Conservation (phyloP, 2,888 invertebrate genomes). For the Acronicta psi region DNA sequence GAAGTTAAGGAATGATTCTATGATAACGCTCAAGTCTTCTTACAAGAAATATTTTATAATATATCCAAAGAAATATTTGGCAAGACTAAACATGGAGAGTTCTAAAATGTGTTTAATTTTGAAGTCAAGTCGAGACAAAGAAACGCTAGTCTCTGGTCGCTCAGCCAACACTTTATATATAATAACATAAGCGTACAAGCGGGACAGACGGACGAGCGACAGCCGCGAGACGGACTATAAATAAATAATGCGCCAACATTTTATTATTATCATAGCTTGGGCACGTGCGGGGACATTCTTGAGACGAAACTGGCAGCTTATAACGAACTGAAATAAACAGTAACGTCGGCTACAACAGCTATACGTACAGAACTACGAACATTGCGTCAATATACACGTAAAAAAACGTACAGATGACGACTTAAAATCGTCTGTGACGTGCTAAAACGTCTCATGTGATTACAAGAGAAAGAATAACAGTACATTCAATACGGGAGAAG, state of each 20-base stretch:
- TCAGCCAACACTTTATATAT: constrained; percentile 69
- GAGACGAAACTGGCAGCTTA: constrained; percentile 75
- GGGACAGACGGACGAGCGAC: constrained; percentile 87
- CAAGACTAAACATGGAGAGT: neutral
- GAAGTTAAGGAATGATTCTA: neutral
- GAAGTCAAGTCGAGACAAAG: constrained; percentile 46
- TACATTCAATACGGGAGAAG: constrained; percentile 24
- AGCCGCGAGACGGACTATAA: constrained; percentile 88
- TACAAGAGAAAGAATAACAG: constrained; percentile 23
- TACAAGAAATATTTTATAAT: constrained; percentile 1
- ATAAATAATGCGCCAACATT: constrained; percentile 89
- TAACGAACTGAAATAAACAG: constrained; percentile 74
- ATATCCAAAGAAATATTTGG: neutral
- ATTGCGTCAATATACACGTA: constrained; percentile 52
- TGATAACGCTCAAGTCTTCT: neutral
- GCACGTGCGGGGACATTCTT: constrained; percentile 87
- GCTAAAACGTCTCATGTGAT: constrained; percentile 29
- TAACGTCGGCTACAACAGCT: constrained; percentile 53
- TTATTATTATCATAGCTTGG: constrained; percentile 87
- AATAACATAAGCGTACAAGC: constrained; percentile 72
- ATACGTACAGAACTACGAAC: constrained; percentile 39
- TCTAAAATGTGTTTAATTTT: constrained; percentile 15
- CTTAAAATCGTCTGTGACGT: constrained; percentile 39
- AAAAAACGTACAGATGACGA: constrained; percentile 49
- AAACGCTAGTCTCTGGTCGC: constrained; percentile 52